A percentile compares a stretch with the other conserved stretches of the same genome.
These are phyloP conservation scores for Lateolabrax maculatus DNA, from an alignment of 2,797 vertebrate species.

Conservation along the genomic window DNA sequence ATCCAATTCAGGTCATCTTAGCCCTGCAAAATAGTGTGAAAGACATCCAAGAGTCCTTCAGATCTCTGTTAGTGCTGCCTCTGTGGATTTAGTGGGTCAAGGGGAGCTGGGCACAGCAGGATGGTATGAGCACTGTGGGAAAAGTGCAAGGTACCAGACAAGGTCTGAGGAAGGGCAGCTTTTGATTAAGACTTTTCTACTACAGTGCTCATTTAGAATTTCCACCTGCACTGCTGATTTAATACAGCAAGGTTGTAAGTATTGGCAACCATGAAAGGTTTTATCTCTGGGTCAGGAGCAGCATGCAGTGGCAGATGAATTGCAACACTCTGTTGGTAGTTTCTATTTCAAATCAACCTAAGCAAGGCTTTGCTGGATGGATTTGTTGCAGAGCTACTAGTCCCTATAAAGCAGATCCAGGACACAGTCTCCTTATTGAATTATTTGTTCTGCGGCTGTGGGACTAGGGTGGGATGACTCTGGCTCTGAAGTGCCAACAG, in stretches of 20 bases:
- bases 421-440: constrained; percentile 39
- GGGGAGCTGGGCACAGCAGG: constrained; percentile 77
- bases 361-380: constrained; percentile 6
- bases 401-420: constrained; percentile 35
- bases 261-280: constrained; percentile 55
- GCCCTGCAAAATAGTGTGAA: constrained; percentile 56
- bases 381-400: background rate
- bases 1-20: constrained; percentile 37
- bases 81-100: constrained; percentile 79
- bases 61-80: constrained; percentile 73
- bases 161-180: constrained; percentile 72
- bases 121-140: constrained; percentile 69
- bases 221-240: constrained; percentile 54
- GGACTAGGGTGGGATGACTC: constrained; percentile 26
- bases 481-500: constrained; percentile 68
- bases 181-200: constrained; percentile 76
- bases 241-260: constrained; percentile 57
- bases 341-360: constrained; percentile 32
- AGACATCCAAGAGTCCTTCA: constrained; percentile 76
- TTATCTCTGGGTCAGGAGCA: constrained; percentile 60
- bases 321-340: constrained; percentile 22
- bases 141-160: constrained; percentile 68
- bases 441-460: constrained; percentile 42
- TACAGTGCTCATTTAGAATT: constrained; percentile 66
- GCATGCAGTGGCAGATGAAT: constrained; percentile 36